Evolutionary conservation across 1,140 invertebrate genomes (phyloP).

Genomic region (Zaprionus ghesquierei): DNA sequence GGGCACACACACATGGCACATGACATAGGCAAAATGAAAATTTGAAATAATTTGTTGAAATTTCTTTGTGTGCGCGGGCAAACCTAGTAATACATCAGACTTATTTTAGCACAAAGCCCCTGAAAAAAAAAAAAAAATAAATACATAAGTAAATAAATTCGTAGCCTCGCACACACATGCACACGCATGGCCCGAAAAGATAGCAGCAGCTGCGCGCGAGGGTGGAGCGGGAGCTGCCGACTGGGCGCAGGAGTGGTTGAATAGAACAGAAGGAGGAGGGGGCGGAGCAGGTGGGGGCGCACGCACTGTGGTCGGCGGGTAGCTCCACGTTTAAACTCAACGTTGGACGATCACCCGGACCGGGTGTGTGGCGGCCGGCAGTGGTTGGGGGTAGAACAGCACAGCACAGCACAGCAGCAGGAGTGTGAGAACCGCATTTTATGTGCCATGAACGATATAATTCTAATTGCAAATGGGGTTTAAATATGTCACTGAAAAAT

Average conservation of each 20-base stretch:
- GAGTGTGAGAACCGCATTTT: slow-evolving; percentile 31
- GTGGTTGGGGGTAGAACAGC: background rate
- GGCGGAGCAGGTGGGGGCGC: background rate
- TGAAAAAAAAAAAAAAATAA: slow-evolving; percentile 56
- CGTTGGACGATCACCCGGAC: slow-evolving; percentile 6
- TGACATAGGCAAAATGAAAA: slow-evolving; percentile 51
- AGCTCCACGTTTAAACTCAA: slow-evolving; percentile 18
- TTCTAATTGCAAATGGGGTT: slow-evolving; percentile 40
- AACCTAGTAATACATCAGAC: slow-evolving; percentile 73
- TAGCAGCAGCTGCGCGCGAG: slow-evolving; percentile 42
- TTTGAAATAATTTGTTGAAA: slow-evolving; percentile 55
- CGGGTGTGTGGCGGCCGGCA: background rate
- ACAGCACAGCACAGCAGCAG: background rate
- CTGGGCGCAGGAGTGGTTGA: background rate
- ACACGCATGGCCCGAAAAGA: slow-evolving; percentile 34
- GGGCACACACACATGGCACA: slow-evolving; percentile 22
- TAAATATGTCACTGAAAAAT: slow-evolving; percentile 1
- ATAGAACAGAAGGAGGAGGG: slow-evolving; percentile 1
- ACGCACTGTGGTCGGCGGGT: slow-evolving; percentile 5
- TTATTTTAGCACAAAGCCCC: slow-evolving; percentile 74
- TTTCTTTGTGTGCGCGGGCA: slow-evolving; percentile 46
- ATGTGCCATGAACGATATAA: slow-evolving; percentile 52
- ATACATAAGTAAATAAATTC: slow-evolving; percentile 64
- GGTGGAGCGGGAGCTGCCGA: background rate
- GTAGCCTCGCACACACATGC: slow-evolving; percentile 38